Evolutionary conservation across 1,140 invertebrate genomes (phyloP).

Genomic region (Drosophila parvula): DNA sequence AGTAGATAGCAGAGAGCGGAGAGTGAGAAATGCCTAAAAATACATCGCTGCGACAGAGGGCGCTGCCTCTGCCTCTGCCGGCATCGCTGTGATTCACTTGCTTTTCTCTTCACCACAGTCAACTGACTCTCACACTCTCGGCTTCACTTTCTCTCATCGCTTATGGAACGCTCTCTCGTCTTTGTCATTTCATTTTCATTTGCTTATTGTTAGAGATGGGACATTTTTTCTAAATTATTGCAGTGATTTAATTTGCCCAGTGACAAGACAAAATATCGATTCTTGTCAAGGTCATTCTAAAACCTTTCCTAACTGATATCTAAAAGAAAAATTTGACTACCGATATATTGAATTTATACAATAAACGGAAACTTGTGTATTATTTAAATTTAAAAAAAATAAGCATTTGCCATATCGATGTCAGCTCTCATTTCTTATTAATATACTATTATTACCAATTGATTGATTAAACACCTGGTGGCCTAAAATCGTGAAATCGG

Average conservation of each 20-base stretch:
- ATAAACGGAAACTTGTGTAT: neutral
- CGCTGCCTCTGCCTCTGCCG: constrained; percentile 31
- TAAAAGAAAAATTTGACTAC: neutral
- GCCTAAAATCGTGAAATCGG: neutral
- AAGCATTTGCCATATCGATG: neutral
- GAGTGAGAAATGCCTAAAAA: constrained; percentile 62
- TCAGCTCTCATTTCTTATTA: neutral
- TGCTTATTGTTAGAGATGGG: constrained; percentile 27
- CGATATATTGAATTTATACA: neutral
- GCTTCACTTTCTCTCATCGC: constrained; percentile 23
- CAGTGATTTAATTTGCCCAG: neutral
- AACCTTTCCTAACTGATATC: neutral
- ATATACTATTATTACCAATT: neutral
- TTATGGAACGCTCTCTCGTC: constrained; percentile 15
- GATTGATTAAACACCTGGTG: constrained; percentile 4
- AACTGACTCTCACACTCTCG: constrained; percentile 6
- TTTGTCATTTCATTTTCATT: constrained; percentile 72
- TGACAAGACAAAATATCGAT: neutral
- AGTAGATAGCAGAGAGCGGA: neutral
- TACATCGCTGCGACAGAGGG: constrained; percentile 52
- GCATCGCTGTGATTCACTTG: constrained; percentile 59
- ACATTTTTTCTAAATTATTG: neutral
- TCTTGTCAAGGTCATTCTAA: neutral
- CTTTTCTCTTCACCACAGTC: constrained; percentile 40
- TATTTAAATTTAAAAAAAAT: neutral